Percentiles rank a stretch among this genome's conserved stretches.
phyloP scores from a whole-genome alignment of 2,888 invertebrate genomes.

The Anoncus sp. region DNA sequence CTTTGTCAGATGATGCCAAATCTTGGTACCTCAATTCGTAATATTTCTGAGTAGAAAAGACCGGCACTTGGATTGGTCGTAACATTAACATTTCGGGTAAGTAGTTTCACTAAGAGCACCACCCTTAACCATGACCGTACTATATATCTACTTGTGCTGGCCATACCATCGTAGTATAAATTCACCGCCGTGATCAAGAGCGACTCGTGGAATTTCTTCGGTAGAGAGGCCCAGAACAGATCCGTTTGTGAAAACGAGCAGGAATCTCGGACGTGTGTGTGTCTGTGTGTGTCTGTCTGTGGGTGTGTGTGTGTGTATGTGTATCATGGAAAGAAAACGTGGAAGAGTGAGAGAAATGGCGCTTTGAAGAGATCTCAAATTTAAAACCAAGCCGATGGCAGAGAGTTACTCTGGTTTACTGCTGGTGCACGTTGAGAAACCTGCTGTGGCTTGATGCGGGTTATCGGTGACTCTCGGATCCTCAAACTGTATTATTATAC shows the following conservation, averaged over 20 bases:
- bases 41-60: too few relatives aligned
- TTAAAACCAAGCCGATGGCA: constrained; percentile 51
- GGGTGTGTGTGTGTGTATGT: too few relatives aligned
- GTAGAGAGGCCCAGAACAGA: background rate
- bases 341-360: constrained; percentile 32
- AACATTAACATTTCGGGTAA: too few relatives aligned
- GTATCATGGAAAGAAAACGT: background rate
- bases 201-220: too few relatives aligned
- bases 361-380: constrained; percentile 46
- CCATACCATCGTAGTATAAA: constrained; percentile 42
- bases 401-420: constrained; percentile 56
- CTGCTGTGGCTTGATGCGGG: constrained; percentile 47
- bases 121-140: too few relatives aligned
- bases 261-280: background rate
- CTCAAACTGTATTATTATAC: constrained; percentile 64
- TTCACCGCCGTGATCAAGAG: constrained; percentile 29
- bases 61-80: too few relatives aligned
- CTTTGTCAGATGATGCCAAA: too few relatives aligned
- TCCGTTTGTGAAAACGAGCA: constrained; percentile 34
- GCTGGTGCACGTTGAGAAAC: constrained; percentile 52
- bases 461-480: constrained; percentile 56
- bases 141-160: constrained; percentile 9
- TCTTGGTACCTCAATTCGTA: too few relatives aligned
- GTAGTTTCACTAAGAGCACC: too few relatives aligned
- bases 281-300: too few relatives aligned